These are phyloP conservation scores for Brachyhypopomus occidentalis DNA, from an alignment of 2,113 vertebrate species.

Conservation along the genomic window DNA sequence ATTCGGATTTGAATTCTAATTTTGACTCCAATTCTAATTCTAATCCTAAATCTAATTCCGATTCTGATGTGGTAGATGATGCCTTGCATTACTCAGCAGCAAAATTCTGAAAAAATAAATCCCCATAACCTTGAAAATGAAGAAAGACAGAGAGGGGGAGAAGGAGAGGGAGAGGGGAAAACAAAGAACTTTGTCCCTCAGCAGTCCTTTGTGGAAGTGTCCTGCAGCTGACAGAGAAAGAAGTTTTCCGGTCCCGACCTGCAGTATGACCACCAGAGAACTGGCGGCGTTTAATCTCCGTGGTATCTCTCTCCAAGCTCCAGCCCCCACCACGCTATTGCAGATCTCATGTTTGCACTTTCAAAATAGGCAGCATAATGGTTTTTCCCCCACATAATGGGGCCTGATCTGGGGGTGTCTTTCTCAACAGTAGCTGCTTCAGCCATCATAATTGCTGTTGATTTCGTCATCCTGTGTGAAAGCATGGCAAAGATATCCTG, in stretches of 20 bases:
- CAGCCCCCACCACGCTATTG: background rate
- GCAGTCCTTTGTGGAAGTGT: constrained; percentile 7
- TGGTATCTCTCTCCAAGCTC: background rate
- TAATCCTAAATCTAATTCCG: too few relatives aligned
- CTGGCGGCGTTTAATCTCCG: constrained; percentile 26
- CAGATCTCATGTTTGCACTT: background rate
- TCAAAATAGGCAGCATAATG: background rate
- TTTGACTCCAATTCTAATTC: too few relatives aligned
- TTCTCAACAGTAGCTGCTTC: background rate
- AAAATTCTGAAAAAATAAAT: constrained; percentile 12
- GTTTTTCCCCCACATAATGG: background rate
- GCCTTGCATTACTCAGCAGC: background rate
- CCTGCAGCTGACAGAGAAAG: constrained; percentile 9
- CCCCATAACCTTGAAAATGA: background rate
- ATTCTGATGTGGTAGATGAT: background rate
- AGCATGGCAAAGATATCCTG: background rate
- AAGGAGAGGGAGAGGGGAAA: too few relatives aligned
- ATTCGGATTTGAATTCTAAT: too few relatives aligned
- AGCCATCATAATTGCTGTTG: constrained; percentile 25
- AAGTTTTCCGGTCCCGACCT: constrained; percentile 12
- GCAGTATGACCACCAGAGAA: background rate
- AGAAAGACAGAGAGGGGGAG: background rate
- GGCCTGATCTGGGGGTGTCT: background rate
- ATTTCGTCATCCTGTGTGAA: constrained; percentile 30
- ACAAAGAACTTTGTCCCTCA: background rate